Conservation (phyloP, 2,113 vertebrate species). For the Girardinichthys multiradiatus region DNA sequence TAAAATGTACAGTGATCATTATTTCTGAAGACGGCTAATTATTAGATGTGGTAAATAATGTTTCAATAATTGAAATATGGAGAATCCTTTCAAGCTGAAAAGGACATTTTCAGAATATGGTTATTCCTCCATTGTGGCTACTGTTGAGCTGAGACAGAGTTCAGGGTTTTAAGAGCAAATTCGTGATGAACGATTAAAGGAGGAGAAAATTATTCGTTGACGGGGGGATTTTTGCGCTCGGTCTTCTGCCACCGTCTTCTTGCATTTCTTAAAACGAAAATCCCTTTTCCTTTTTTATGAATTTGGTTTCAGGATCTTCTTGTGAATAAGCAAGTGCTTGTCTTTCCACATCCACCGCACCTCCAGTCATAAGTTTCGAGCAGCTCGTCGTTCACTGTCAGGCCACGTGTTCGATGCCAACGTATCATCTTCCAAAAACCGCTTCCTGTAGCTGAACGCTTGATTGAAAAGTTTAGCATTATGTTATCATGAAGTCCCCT, state of each 20-base stretch:
- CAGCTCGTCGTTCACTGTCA: constrained; percentile 37
- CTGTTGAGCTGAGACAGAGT: constrained; percentile 2
- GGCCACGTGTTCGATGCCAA: constrained; percentile 4
- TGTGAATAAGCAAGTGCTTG: constrained; percentile 25
- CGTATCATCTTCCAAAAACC: not conserved
- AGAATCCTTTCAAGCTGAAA: not conserved
- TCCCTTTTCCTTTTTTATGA: constrained; percentile 1
- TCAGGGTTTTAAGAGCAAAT: not conserved
- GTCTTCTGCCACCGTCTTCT: not conserved
- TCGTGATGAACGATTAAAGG: not conserved
- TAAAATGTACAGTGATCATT: not conserved
- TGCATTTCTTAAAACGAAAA: not conserved
- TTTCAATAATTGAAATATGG: not conserved
- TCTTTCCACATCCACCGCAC: constrained; percentile 8
- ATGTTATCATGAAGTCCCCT: constrained; percentile 7
- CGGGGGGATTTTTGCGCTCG: not conserved
- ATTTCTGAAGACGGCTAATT: not conserved
- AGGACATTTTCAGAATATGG: constrained; percentile 7
- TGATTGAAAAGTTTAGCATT: constrained; percentile 7
- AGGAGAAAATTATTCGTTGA: not conserved
- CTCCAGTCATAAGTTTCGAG: constrained; percentile 13
- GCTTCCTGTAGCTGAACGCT: not conserved
- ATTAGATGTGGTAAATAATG: not conserved
- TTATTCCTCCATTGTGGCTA: no score
- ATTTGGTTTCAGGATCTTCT: constrained; percentile 20